Conservation (phyloP, 2,888 invertebrate species). For the Drosophila algonquin region DNA sequence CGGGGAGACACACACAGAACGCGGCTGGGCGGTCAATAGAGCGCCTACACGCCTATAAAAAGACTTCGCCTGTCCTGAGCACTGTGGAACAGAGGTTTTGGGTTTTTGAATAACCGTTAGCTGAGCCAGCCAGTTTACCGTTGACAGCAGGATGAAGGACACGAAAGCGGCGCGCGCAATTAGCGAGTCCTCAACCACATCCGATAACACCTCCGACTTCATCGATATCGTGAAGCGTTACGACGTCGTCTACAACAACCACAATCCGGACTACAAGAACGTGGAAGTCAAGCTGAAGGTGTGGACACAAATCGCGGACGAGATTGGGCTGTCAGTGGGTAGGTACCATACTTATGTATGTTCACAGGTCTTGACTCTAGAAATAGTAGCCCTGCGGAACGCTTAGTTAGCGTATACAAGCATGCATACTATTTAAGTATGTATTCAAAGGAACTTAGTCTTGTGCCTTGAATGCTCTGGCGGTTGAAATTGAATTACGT, state of each 20-base stretch:
- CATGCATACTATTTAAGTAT: constrained; percentile 8
- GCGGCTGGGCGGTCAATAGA: constrained; percentile 55
- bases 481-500: constrained; percentile 46
- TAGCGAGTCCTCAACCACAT: constrained; percentile 81
- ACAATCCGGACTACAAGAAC: constrained; percentile 83
- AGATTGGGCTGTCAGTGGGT: constrained; percentile 83
- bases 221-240: constrained; percentile 83
- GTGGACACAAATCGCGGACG: constrained; percentile 82
- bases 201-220: constrained; percentile 83
- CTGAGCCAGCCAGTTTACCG: constrained; percentile 1
- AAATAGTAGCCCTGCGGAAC: neutral
- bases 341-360: constrained; percentile 49
- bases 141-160: constrained; percentile 64
- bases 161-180: constrained; percentile 79
- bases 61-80: constrained; percentile 42
- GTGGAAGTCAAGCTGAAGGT: constrained; percentile 83
- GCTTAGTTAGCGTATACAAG: neutral
- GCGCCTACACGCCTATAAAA: constrained; percentile 64
- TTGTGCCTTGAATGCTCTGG: constrained; percentile 16
- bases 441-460: constrained; percentile 1
- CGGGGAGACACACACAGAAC: constrained; percentile 22
- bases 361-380: neutral
- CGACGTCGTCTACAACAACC: constrained; percentile 83
- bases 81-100: constrained; percentile 16
- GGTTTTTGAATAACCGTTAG: constrained; percentile 53